Base-by-base conservation (phyloP, 2,888 invertebrate genomes). In the Meiosimyza platycephala region DNA sequence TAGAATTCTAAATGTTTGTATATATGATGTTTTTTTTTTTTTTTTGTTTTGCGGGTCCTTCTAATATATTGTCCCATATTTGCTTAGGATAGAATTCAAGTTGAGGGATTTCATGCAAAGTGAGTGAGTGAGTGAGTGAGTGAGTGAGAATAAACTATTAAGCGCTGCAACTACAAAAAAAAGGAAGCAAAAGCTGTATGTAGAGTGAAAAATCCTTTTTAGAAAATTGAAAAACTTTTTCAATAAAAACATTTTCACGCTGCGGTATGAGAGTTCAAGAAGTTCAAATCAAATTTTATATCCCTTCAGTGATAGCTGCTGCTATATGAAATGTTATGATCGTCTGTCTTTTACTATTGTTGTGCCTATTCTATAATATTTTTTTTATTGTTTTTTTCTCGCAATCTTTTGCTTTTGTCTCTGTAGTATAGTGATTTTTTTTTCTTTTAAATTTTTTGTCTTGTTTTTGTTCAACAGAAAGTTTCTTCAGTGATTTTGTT, bases 141-240 rank as follows among this genome's bases (percentile, higher is more conserved):
- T 62, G 15, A 5, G 60, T 62, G 60, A 11, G n/a, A 9, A 62
- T 40, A 62, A 60, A 62, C 60, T 62, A 62, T 62, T 33, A 62
- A 33, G 40, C 47, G n/a, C 15, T 62, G 18, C 57, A 13, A 57
- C 28, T 22, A 57, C 57, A 57, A 57, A 57, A 16, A 57, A 40
- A 40, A 62, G 4, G 9, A 51, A 22, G 28, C 3, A 50, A 40
- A 40, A 40, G 40, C 9, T 40, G 40, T 40, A 40, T 40, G 40
- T 40, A 33, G 28, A 1, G 15, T 40, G 9, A 15, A 15, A 51
- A 64, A 64, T 64, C 51, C 76, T 76, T 78, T 77, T 77, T 76
- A 72, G 70, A 65, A 79, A 77, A 84, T 84, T 84, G 84, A 81
- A 85, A 84, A 84, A 84, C 74, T 84, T 85, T 84, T 85, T 81